Conservation (phyloP, 2,113 vertebrate species). For the Myotis lucifugus region DNA sequence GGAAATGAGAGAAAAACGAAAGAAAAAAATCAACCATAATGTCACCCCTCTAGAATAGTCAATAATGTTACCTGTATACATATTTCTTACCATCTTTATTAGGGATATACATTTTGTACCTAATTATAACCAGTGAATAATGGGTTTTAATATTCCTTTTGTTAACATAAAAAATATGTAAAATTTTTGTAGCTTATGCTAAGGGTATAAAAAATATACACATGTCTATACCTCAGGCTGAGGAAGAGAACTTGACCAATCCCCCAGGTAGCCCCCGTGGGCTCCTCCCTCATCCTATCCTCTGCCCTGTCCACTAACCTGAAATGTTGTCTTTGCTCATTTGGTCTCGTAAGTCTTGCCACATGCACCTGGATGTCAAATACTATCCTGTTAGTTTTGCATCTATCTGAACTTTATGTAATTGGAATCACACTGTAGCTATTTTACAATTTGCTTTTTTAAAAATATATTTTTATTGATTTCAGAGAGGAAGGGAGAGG, state of each 20-base stretch:
- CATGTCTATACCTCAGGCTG: background rate
- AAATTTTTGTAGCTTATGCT: background rate
- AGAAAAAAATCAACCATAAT: background rate
- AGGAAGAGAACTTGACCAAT: background rate
- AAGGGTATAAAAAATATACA: background rate
- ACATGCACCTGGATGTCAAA: background rate
- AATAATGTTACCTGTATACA: background rate
- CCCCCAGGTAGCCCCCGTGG: accelerated
- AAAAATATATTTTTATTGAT: too few species aligned
- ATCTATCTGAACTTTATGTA: background rate
- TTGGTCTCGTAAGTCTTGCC: background rate
- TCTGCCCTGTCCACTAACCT: background rate
- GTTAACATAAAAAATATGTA: background rate
- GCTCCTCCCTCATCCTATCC: background rate
- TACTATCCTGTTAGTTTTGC: background rate
- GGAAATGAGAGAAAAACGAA: background rate
- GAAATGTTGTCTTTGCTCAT: background rate
- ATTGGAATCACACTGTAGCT: background rate
- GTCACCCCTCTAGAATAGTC: background rate
- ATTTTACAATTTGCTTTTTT: background rate
- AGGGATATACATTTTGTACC: background rate
- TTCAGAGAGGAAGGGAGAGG: background rate
- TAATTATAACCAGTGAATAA: background rate
- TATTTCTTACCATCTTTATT: background rate
- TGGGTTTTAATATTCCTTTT: background rate